These are phyloP conservation scores for Galago senegalensis DNA, from an alignment of 2,797 vertebrate genomes.

Conservation along the genomic window DNA sequence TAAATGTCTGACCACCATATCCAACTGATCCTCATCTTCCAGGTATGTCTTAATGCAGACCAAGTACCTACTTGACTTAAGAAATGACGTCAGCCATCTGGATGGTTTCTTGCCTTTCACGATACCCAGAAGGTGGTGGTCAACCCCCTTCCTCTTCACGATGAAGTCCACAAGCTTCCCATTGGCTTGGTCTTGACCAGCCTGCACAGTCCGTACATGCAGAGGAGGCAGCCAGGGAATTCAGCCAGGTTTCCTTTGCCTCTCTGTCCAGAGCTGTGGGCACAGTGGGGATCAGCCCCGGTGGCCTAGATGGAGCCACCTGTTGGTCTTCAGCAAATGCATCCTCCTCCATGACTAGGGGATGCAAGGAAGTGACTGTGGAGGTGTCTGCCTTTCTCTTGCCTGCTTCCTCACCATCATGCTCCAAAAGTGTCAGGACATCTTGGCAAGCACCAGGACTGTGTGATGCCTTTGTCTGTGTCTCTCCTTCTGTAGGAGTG, in stretches of 20 bases:
- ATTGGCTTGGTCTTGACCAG: too few species aligned
- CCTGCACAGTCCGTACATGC: background rate
- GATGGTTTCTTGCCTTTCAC: too few species aligned
- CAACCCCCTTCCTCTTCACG: too few species aligned
- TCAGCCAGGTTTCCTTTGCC: rapidly evolving
- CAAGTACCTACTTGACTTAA: too few species aligned
- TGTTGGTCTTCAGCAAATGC: background rate
- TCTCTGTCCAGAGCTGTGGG: background rate
- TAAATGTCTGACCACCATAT: too few species aligned
- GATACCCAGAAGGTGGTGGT: too few species aligned
- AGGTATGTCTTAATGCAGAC: too few species aligned
- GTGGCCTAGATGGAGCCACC: background rate
- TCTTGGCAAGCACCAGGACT: background rate
- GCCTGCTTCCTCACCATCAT: rapidly evolving
- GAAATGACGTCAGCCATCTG: too few species aligned
- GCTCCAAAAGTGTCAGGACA: background rate
- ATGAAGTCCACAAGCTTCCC: too few species aligned
- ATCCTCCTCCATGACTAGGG: too few species aligned
- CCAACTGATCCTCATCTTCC: too few species aligned
- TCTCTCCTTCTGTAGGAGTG: rapidly evolving
- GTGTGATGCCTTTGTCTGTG: background rate
- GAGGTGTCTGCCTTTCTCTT: background rate
- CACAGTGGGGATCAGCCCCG: rapidly evolving
- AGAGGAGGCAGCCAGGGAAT: too few species aligned
- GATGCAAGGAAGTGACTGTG: background rate